Evolutionary conservation across 2,797 vertebrate genomes (phyloP), one percentile per base, ranked within the genome.

Genomic region (Protosalanx chinensis): DNA sequence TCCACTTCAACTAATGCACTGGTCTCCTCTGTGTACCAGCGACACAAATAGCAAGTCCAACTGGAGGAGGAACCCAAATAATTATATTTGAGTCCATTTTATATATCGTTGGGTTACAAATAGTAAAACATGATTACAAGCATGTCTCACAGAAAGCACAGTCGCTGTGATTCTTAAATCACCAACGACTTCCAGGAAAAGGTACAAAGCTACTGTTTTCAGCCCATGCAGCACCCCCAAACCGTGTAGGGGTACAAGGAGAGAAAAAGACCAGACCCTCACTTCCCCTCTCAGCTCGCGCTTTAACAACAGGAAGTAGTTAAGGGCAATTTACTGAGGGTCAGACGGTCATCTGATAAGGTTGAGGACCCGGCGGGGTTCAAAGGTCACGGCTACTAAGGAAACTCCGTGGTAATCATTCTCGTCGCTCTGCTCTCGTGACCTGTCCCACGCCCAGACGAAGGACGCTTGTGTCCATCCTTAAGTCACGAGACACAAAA

Each of bases 271-370:
- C 67, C 77, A 81, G 76, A 68, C 81, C 81, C 87, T 83, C 81
- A 76, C 79, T 91, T 85, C 87, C 86, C 83, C 86, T 88, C 90
- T 88, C 84, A 84, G 70, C 72, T 88, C 83, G 23, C 41, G 92
- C 88, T 88, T 89, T 91, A 94, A 90, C 91, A 90, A 94, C 89
- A 94, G 92, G 92, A 96, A 94, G 90, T 86, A 89, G 96, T 94
- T 95, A 92, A 93, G 88, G 85, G 87, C 89, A 94, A 95, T 95
- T 95, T 95, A 93, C 90, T 90, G 86, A 91, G 91, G 88, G 92
- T 94, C 92, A 96, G 92, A 94, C 73, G 90, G 92, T 93, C 90
- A 94, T 92, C 91, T 91, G 91, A 95, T 94, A 95, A 94, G 89
- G 81, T 78, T 71, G 84, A 85, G 76, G 88, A 89, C 89, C 86